Conservation (phyloP, 2,113 vertebrate genomes). For the Toxotes chatareus region DNA sequence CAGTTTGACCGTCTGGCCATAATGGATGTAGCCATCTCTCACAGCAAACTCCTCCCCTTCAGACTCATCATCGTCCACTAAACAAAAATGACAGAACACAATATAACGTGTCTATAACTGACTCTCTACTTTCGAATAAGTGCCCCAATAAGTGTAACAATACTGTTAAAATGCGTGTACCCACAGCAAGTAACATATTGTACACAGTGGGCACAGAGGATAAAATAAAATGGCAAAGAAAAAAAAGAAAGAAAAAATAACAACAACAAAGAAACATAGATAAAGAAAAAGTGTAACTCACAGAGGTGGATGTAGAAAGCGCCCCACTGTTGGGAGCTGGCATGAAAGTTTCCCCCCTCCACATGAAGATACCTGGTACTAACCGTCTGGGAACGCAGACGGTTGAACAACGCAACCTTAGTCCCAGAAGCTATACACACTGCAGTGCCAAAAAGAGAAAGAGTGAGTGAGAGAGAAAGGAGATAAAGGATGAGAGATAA, state of each 20-base stretch:
- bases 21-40: constrained; percentile 96
- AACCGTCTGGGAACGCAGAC: constrained; percentile 96
- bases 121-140: not conserved
- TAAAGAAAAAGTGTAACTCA: constrained; percentile 81
- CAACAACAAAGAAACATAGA: not conserved
- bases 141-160: not conserved
- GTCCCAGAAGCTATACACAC: constrained; percentile 98
- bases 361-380: constrained; percentile 98
- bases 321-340: constrained; percentile 98
- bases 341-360: constrained; percentile 98
- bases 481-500: not conserved
- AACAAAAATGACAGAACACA: constrained; percentile 42
- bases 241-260: no score
- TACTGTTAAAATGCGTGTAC: not conserved
- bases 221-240: not conserved
- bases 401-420: constrained; percentile 98
- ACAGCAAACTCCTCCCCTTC: constrained; percentile 99
- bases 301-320: constrained; percentile 97
- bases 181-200: not conserved
- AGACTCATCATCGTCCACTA: constrained; percentile 98
- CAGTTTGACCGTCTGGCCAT: constrained; percentile 96
- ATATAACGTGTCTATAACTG: not conserved
- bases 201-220: not conserved
- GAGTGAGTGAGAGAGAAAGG: not conserved
- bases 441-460: constrained; percentile 64